These are phyloP conservation scores for Sitta carolinensis DNA, from an alignment of 2,797 vertebrate species.

Conservation along the genomic window DNA sequence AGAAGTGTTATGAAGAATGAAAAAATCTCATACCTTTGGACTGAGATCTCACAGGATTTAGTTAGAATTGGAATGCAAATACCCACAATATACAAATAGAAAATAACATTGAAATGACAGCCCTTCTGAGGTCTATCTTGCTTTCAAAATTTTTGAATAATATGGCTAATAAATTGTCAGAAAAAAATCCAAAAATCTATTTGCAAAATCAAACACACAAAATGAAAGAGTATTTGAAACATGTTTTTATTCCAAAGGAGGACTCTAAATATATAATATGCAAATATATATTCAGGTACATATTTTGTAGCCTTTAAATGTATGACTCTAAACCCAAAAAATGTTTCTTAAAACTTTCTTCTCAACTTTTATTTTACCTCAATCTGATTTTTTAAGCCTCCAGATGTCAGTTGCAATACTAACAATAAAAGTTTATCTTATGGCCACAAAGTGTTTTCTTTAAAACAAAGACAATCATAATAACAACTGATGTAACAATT, in stretches of 20 bases:
- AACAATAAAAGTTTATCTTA: not conserved
- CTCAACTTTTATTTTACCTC: not conserved
- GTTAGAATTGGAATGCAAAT: not conserved
- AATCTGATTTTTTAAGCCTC: not conserved
- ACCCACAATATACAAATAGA: not conserved
- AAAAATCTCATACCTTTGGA: not conserved
- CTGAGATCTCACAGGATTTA: not conserved
- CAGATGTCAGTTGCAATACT: not conserved
- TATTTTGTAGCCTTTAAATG: not conserved
- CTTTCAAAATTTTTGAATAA: not conserved
- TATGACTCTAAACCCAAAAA: not conserved
- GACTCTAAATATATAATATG: not conserved
- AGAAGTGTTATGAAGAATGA: not conserved
- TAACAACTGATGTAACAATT: not conserved
- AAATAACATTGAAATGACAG: not conserved
- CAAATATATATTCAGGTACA: fast-evolving
- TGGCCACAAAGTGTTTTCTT: not conserved
- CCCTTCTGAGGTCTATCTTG: not conserved
- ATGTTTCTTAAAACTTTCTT: not conserved
- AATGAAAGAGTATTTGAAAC: not conserved
- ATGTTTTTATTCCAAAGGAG: not conserved
- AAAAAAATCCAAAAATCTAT: not conserved
- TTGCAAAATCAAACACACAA: not conserved
- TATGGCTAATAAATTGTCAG: not conserved
- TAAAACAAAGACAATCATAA: not conserved